Conservation (phyloP, 1,140 invertebrate species). For the Drosophila willistoni region DNA sequence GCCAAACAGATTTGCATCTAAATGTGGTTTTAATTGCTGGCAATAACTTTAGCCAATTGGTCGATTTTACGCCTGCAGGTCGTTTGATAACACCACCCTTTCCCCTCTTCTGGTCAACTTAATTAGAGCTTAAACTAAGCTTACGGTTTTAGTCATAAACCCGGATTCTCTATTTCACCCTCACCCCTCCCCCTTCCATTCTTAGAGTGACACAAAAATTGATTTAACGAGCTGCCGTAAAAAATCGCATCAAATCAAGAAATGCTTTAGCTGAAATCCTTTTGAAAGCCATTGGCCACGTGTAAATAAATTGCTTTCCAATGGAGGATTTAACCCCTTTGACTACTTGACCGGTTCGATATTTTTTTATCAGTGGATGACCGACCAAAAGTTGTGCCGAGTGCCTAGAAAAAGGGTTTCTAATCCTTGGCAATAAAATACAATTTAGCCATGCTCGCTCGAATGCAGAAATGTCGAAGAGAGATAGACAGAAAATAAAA, state of each 20-base stretch:
- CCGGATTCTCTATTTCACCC: not conserved
- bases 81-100: conserved; percentile 31
- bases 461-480: conserved; percentile 24
- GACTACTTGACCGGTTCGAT: conserved; percentile 16
- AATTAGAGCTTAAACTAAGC: conserved; percentile 41
- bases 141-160: conserved; percentile 43
- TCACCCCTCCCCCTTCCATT: not conserved
- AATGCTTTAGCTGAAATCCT: conserved; percentile 64
- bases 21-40: conserved; percentile 68
- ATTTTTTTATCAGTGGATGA: conserved; percentile 49
- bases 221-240: conserved; percentile 69
- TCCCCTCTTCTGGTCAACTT: conserved; percentile 4
- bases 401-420: conserved; percentile 61
- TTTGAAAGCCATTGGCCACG: conserved; percentile 48
- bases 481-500: conserved; percentile 17
- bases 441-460: conserved; percentile 51
- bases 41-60: conserved; percentile 41
- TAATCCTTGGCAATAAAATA: conserved; percentile 79
- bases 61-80: conserved; percentile 29
- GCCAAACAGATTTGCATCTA: conserved; percentile 50
- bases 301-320: conserved; percentile 76
- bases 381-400: conserved; percentile 36
- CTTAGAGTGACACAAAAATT: conserved; percentile 47
- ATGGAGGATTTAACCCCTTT: conserved; percentile 52
- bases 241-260: conserved; percentile 73